Conservation (phyloP, 1,140 invertebrate species). For the Aphidius ervi region DNA sequence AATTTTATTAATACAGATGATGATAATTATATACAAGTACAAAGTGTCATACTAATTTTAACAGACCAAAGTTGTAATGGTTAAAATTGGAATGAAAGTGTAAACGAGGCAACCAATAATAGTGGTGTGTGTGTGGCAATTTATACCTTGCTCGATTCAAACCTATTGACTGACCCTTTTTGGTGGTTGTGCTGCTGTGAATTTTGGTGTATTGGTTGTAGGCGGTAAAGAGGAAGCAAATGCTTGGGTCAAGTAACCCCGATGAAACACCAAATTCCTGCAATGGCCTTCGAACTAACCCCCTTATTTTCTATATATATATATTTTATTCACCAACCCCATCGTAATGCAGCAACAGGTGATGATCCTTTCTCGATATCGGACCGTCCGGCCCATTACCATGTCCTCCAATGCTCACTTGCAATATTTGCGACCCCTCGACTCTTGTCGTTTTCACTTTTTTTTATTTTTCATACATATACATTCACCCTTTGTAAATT, state of each 20-base stretch:
- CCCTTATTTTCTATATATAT: slow-evolving; percentile 17
- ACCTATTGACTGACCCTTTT: no score
- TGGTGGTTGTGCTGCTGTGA: no score
- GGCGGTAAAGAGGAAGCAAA: neutral
- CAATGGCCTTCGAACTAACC: slow-evolving; percentile 44
- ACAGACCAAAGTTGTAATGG: no score
- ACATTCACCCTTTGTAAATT: no score
- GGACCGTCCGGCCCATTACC: slow-evolving; percentile 38
- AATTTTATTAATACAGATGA: no score
- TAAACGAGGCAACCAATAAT: no score
- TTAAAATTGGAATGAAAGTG: no score
- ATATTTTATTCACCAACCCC: slow-evolving; percentile 41
- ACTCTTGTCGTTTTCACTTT: slow-evolving; percentile 16
- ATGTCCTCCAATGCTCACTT: slow-evolving; percentile 32
- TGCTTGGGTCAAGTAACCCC: slow-evolving; percentile 33
- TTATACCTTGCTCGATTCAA: no score
- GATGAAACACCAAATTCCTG: slow-evolving; percentile 46
- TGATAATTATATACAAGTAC: no score
- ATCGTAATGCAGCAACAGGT: slow-evolving; percentile 52
- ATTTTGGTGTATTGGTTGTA: neutral
- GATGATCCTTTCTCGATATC: slow-evolving; percentile 54
- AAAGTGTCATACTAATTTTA: no score
- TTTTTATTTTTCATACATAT: neutral
- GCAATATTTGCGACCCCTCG: neutral
- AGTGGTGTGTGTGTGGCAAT: no score